Base-by-base conservation (phyloP, 1,140 invertebrate genomes). In the Drosophila erecta region DNA sequence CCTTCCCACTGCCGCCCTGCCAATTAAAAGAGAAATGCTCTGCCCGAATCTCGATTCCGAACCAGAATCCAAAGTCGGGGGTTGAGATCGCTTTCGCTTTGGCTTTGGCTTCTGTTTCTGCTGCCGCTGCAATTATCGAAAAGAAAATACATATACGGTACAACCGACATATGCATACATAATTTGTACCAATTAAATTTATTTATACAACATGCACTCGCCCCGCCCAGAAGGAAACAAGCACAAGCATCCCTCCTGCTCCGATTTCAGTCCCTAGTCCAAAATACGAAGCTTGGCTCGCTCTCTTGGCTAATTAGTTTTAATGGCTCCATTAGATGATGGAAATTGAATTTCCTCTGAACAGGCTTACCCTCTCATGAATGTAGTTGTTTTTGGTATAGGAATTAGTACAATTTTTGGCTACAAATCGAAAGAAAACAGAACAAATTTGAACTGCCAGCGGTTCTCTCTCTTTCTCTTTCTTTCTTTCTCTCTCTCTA, bases 151-250 rank as follows among this genome's bases (percentile, higher is more conserved):
- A 24, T 24, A 70, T 58, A 70, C 35, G 76, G 49, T 58, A 72
- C 65, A 65, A 79, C 65, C 37, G 27, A 70, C 57, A 56, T 60
- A 57, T 69, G 54, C 62, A 81, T 86, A 58, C 72, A 86, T 86
- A 86, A 86, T 86, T 87, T 87, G 70, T 86, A 76, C 49, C 84
- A 89, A 86, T 89, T 86, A 89, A 76, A 83, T 69, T 79, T 62
- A 86, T 71, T 76, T 79, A 77, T 66, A 76, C 66, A 59, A 77
- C 71, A 81, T 74, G 62, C 62, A 75, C 73, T 60, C 37, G 56
- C 57, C 37, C 59, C 37, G 56, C 57, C 37, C 59, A 51, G 57
- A 62, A 51, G 69, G 53, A 69, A 56, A 60, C 41, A 20, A 41
- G 2, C 40, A 60, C 41, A 20, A 41, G 2, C 40, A 41, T 15